Percentiles rank a stretch among this genome's conserved stretches.
Conservation (phyloP, 2,888 invertebrate species). For the Julus scanicus region DNA sequence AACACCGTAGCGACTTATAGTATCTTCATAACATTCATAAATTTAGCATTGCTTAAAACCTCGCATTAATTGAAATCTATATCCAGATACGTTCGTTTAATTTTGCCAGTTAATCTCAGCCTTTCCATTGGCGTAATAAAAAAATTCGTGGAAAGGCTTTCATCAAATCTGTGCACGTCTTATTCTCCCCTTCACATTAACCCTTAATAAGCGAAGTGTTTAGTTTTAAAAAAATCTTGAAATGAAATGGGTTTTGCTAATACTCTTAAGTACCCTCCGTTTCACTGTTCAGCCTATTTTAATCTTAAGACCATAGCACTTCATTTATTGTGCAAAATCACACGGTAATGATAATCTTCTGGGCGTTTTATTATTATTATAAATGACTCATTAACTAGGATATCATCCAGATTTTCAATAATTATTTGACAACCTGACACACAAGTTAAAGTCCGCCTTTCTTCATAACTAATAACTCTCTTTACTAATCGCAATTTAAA, state of each 20-base stretch:
- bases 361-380: background rate
- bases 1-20: background rate
- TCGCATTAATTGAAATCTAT: background rate
- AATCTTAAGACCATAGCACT: background rate
- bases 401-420: background rate
- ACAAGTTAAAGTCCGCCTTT: too few relatives aligned
- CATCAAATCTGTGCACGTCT: conserved; percentile 7
- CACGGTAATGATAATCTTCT: background rate
- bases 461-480: too few relatives aligned
- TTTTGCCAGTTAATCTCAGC: background rate
- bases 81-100: conserved; percentile 4
- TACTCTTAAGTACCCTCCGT: conserved; percentile 6
- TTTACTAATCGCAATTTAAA: background rate
- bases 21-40: background rate
- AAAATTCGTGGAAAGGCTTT: background rate
- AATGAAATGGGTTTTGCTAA: conserved; percentile 29
- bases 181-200: background rate
- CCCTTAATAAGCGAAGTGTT: conserved; percentile 4
- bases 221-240: background rate
- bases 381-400: background rate
- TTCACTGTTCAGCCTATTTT: background rate
- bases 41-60: background rate
- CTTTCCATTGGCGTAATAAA: background rate
- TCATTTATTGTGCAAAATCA: background rate
- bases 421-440: background rate